A percentile compares a stretch with the other conserved stretches of the same genome.
These are phyloP conservation scores for Emys orbicularis DNA, from an alignment of 2,797 vertebrate species.

Conservation along the genomic window DNA sequence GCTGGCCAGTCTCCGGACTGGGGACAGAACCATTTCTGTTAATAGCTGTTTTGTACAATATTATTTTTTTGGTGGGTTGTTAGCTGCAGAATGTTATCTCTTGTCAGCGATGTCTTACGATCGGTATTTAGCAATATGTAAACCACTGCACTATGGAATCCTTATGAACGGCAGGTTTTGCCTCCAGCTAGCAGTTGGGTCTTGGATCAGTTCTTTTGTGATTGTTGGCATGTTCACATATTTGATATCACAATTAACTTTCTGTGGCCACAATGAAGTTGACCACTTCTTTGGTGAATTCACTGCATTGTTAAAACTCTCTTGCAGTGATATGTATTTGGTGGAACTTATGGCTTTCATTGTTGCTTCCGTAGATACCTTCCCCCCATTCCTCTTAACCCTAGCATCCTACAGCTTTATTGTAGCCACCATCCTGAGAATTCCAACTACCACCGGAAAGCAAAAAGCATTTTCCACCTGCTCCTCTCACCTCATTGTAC, in stretches of 20 bases:
- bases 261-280: conserved; percentile 29
- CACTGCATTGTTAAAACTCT: conserved; percentile 48
- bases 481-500: conserved; percentile 49
- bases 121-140: conserved; percentile 44
- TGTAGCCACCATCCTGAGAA: conserved; percentile 29
- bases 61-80: no score
- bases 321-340: conserved; percentile 1
- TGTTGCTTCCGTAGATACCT: background rate
- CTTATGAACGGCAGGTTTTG: conserved; percentile 33
- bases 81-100: conserved; percentile 34
- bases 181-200: background rate
- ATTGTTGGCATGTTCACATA: conserved; percentile 35
- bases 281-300: conserved; percentile 52
- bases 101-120: conserved; percentile 55
- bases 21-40: no score
- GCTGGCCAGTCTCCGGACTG: no score
- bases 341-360: conserved; percentile 44
- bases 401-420: conserved; percentile 38
- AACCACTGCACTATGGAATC: conserved; percentile 11
- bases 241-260: conserved; percentile 11
- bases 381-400: conserved; percentile 15
- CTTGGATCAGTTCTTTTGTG: conserved; percentile 40
- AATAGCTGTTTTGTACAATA: no score
- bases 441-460: background rate
- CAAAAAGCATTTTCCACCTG: conserved; percentile 51